These are phyloP conservation scores for Ctenopoma multispine DNA, from an alignment of 2,797 vertebrate genomes.

Conservation along the genomic window DNA sequence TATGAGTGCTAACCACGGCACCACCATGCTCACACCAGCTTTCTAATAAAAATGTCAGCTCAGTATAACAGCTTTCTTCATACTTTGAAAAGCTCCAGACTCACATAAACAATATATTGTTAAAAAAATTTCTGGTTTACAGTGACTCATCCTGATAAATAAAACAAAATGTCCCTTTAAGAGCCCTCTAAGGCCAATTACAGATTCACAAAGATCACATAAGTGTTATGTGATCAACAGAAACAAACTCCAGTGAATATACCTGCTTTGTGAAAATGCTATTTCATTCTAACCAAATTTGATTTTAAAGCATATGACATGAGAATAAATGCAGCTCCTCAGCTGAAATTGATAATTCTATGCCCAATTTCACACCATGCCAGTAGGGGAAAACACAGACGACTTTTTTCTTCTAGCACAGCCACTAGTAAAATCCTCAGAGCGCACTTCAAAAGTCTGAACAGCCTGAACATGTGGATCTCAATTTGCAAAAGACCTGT, in stretches of 20 bases:
- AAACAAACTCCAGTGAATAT: neutral
- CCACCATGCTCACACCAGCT: neutral
- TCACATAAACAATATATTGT: too few relatives aligned
- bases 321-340: conserved; percentile 1
- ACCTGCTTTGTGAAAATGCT: neutral
- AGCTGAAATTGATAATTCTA: conserved; percentile 18
- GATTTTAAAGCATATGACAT: conserved; percentile 3
- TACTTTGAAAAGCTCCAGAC: too few relatives aligned
- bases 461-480: conserved; percentile 22
- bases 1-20: neutral
- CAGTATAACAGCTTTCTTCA: too few relatives aligned
- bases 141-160: neutral
- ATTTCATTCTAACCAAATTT: neutral
- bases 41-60: neutral
- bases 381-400: conserved; percentile 13
- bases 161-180: neutral
- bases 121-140: neutral
- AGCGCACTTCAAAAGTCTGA: conserved; percentile 31
- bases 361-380: conserved; percentile 6
- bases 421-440: conserved; percentile 24
- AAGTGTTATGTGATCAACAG: neutral
- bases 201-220: neutral
- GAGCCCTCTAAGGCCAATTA: too few relatives aligned
- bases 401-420: conserved; percentile 11
- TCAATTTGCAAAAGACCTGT: conserved; percentile 15